phyloP scores from a whole-genome alignment of 2,888 invertebrate genomes.

The Hartigia nigra region DNA sequence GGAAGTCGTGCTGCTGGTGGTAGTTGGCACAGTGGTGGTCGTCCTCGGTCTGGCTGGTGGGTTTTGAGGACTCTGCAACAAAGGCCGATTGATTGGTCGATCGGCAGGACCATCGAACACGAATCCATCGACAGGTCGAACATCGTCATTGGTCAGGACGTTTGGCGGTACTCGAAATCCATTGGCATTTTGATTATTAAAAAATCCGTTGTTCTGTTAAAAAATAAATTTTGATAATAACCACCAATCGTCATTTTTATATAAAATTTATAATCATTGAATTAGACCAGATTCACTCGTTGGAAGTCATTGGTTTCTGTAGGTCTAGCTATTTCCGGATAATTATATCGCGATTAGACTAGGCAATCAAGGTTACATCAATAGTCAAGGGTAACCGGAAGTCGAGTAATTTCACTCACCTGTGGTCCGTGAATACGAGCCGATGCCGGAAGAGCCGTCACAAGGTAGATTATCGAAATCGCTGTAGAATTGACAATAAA shows the following conservation, averaged over 20 bases:
- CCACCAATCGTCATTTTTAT: not conserved
- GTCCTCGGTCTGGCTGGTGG: not conserved
- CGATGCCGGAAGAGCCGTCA: not conserved
- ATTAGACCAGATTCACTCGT: not conserved
- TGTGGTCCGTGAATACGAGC: not conserved
- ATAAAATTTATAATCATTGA: not conserved
- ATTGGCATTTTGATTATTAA: not conserved
- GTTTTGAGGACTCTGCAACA: not conserved
- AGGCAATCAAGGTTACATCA: not conserved
- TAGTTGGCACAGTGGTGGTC: not conserved
- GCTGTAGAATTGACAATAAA: not conserved
- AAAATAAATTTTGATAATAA: not conserved
- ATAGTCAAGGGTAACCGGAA: not conserved
- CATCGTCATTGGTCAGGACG: not conserved
- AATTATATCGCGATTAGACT: not conserved
- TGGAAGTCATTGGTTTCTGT: not conserved
- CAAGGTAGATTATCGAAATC: not conserved
- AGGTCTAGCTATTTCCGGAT: not conserved
- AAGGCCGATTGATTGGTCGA: conserved; percentile 8
- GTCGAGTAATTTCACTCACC: not conserved
- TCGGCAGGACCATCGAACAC: conserved; percentile 41
- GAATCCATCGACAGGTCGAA: conserved; percentile 36
- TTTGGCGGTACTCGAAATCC: not conserved
- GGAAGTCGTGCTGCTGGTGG: not conserved
- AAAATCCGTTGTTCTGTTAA: not conserved